phyloP scores from a whole-genome alignment of 2,113 vertebrate genomes.

The Synchiropus splendidus region DNA sequence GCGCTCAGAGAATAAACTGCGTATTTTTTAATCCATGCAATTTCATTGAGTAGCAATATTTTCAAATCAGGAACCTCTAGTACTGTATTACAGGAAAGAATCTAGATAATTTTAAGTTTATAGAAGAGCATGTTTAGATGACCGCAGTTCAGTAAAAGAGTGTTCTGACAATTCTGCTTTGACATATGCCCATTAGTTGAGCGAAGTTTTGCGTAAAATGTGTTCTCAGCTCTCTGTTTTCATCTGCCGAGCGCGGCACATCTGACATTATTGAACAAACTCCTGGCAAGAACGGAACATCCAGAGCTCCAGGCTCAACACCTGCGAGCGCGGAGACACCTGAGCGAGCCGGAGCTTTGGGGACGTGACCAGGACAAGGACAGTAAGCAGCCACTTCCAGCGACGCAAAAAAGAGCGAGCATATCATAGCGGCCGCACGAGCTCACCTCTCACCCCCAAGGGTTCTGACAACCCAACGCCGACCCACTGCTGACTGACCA shows the following conservation, averaged over 20 bases:
- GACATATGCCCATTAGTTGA: neutral
- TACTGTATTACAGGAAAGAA: too few species aligned
- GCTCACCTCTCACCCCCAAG: constrained; percentile 29
- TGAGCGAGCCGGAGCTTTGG: constrained; percentile 12
- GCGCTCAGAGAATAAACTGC: too few species aligned
- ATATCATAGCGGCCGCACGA: constrained; percentile 14
- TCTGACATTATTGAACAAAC: constrained; percentile 32
- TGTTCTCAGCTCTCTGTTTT: neutral
- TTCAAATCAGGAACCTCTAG: too few species aligned
- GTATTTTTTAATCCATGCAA: too few species aligned
- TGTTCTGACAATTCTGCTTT: too few species aligned
- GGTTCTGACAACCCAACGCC: constrained; percentile 23
- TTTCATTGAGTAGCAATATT: too few species aligned
- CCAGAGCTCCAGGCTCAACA: constrained; percentile 23
- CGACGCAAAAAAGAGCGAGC: constrained; percentile 20
- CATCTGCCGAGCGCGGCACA: constrained; percentile 27
- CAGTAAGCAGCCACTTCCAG: constrained; percentile 10
- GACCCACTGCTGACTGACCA: constrained; percentile 31
- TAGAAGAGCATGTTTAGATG: too few species aligned
- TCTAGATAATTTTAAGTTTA: too few species aligned
- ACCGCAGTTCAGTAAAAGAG: too few species aligned
- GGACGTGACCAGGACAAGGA: constrained; percentile 28
- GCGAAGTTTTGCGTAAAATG: neutral
- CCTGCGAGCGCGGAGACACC: constrained; percentile 7
- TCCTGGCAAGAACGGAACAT: constrained; percentile 29